Base-by-base conservation (phyloP, 2,797 vertebrate genomes). In the Sebastes iracundus region DNA sequence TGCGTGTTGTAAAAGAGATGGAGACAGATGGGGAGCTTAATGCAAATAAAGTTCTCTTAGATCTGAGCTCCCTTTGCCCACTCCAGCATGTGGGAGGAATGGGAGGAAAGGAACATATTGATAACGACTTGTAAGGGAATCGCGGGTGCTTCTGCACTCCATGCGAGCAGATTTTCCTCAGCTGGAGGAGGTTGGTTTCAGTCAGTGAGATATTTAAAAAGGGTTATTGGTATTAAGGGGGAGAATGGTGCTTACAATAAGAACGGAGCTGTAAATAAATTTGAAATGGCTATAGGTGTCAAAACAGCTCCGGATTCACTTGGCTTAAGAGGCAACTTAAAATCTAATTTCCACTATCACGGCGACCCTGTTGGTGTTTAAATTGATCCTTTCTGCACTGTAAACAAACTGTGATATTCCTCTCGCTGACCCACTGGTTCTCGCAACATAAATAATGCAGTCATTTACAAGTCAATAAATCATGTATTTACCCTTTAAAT, bases 81-180 rank as follows among this genome's bases (percentile, higher is more conserved):
- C 80, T 83, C 71, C 35, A 5, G 62, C 46, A 20, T 80, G 87
- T 87, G 80, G 86, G 86, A 82, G 86, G 83, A 82, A 53, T 3
- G 71, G 83, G 65, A 65, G 62, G 78, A 46, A 77, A 72, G 71
- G 70, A 89, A 71, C 88, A 90, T 82, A 91, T 82, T 91, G 87
- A 61, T 90, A 89, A 90, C 78, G 87, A 89, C 85, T 89, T 85
- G 87, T 75, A 75, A 83, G 84, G 83, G 88, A 90, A 82, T 83
- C 6, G 3, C 13, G 20, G 75, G 71, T 55, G 73, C 77, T 46
- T 70, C 68, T 42, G 77, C 77, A 76, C 77, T 72, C 80, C 87
- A 77, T 27, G 86, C 73, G 1, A 75, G 77, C 87, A 85, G 87
- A 86, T 87, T 91, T 63, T 42, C 72, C 82, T 87, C 84, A 78